Base-by-base conservation (phyloP, 2,797 vertebrate species). In the Mallotus villosus region DNA sequence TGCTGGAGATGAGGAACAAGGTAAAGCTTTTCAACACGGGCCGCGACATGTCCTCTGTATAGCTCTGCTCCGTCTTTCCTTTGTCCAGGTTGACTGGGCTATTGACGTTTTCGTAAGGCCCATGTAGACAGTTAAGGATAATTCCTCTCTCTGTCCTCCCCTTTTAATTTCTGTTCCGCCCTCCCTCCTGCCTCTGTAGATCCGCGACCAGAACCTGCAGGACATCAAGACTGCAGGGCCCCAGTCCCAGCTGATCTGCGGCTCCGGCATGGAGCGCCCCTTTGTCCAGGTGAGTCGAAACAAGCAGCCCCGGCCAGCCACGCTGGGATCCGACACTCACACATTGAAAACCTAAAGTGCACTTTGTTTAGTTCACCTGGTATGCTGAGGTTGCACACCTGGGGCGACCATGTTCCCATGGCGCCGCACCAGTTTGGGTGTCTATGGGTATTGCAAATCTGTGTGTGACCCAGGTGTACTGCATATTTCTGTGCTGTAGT, bases 1-100 rank as follows among this genome's bases (percentile, higher is more conserved):
- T 99, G 77, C 95, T 97, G 87, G 98, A 99, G 91, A 99, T 98
- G 97, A 95, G 98, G 78, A 99, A 98, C 93, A 99, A 99, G 98
- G 98, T 99, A 86, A 46, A 14, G 6, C 25, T 19, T 63, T 63
- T 37, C 4, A 37, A 34, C 29, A n/a, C n/a, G 5, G 32, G 1
- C 17, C 25, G 58, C 25, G 32, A 34, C 32, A 34, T 6, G 32
- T 34, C 32, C 41, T 46, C 41, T 2, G 3, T 46, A 46, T 14
- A 12, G 12, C 41, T 14, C 12, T 14, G 5, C 41, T 46, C 41
- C 2, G 41, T 46, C 12, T 46, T 2, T 8, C 37, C 37, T 65
- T 46, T 21, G n/a, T 25, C 63, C 21, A 4, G n/a, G 49, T 21
- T 24, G 19, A 41, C 63, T 25, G n/a, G 2, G n/a, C 34, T 7